Base-by-base conservation (phyloP, 30 jellyfish, hydroid and myxozoan species). In the Cassiopea xamachana region DNA sequence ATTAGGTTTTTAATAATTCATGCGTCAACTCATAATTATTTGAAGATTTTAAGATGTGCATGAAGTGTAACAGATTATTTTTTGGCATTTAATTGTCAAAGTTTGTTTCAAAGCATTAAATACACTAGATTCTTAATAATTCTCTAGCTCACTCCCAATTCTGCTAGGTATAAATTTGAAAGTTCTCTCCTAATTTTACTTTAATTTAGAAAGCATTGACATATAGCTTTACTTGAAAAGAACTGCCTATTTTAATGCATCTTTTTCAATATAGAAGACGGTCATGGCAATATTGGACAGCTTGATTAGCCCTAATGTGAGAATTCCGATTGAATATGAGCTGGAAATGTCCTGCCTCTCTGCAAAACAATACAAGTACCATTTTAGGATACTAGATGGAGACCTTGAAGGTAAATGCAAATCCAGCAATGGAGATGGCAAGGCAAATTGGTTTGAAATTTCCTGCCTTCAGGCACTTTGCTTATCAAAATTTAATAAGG, bases 241-340 rank as follows among this genome's bases (percentile, higher is more conserved):
- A n/a, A 2, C 7, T 73, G 50, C 81, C 55, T 7, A 12, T 73
- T 73, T 3, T 9, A 64, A 8, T 80, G 44, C 48, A 39, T 47
- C 45, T 85, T 61, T 62, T 27, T 14, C 14, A 62, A 62, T 71
- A 19, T 80, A 94, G 98, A 84, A 94, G 86, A 90, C 98, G 7
- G 96, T 90, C 45, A 46, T 94, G 68, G 98, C 98, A 7, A 82
- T 94, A 27, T 81, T 94, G 46, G 97, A 94, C 79, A 69, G 89
- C 79, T 68, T 90, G 80, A 69, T 85, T 14, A 78, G 91, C 75
- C 98, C 98, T 13, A 48, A 59, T 27, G 75, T 73, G 60, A 77
- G 72, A 46, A 85, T 89, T 62, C 88, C 87, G 79, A 70, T 69
- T 12, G 14, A 47, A 5, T 46, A 44, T 43, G 98, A 91, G 46